Conservation (phyloP, 2,888 invertebrate genomes). For the Caenorhabditis japonica region DNA sequence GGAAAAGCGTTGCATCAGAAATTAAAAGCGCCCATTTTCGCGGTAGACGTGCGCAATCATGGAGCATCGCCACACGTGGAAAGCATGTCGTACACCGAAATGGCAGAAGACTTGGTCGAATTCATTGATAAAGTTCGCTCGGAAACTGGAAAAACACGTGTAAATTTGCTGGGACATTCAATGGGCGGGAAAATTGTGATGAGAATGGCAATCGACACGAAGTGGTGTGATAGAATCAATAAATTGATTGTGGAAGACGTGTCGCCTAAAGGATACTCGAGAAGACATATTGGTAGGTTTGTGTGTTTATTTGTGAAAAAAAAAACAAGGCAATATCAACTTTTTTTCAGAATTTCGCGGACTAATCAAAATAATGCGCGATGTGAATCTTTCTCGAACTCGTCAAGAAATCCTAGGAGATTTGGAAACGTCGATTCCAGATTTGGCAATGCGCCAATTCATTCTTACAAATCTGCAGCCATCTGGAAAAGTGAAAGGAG, state of each 20-base stretch:
- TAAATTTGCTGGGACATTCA: constrained; percentile 68
- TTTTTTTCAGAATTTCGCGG: constrained; percentile 54
- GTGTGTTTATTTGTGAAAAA: not conserved
- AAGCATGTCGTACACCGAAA: constrained; percentile 84
- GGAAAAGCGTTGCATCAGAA: constrained; percentile 81
- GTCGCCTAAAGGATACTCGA: constrained; percentile 65
- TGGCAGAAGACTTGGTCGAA: constrained; percentile 85
- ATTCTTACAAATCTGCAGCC: constrained; percentile 87
- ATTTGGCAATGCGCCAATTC: constrained; percentile 84
- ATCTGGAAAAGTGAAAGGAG: constrained; percentile 16
- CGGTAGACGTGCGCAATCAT: constrained; percentile 93
- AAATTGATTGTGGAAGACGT: constrained; percentile 67
- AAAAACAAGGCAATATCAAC: not conserved
- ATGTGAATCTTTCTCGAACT: constrained; percentile 58
- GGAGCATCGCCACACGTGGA: constrained; percentile 89
- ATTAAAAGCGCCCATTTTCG: constrained; percentile 81
- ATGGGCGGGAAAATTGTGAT: constrained; percentile 75
- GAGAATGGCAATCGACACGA: constrained; percentile 63
- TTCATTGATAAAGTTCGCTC: constrained; percentile 63
- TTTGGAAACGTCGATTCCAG: constrained; percentile 79
- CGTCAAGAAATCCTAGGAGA: constrained; percentile 62
- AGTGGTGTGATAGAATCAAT: constrained; percentile 42
- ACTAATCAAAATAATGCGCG: constrained; percentile 64
- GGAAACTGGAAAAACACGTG: constrained; percentile 27
- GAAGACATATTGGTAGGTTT: constrained; percentile 33